Evolutionary conservation across 2,888 invertebrate species (phyloP), one percentile per base, ranked within the genome.

Genomic region (Drosophila austrosaltans): DNA sequence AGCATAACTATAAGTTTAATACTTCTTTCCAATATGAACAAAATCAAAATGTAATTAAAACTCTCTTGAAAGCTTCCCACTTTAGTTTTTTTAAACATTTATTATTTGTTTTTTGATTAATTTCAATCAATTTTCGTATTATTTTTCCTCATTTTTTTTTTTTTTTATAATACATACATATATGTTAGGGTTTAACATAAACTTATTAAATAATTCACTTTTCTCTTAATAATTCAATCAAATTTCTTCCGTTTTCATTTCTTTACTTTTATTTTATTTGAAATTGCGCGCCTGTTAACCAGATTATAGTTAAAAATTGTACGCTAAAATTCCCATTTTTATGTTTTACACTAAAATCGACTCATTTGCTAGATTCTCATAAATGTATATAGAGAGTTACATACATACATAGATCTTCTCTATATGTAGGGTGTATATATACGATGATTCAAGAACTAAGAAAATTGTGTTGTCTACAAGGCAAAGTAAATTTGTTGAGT

Each of bases 341-440:
- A 54, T 58, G 72, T 78, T 73, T 77, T 87, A 85, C 69, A 76
- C 86, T 84, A 82, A 84, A 88, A 88, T 87, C 84, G 80, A 85
- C 80, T 76, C 79, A 48, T 72, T 80, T 82, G 83, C 81, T 84
- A 84, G 69, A 62, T 76, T 82, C 83, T 57, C 57, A 59, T 53
- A 16, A 66, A 58, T 40, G 64, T 59, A 71, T 74, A 57, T 66
- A 76, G 44, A 30, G 66, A 7, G 10, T 7, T 36, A 16, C 66
- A 58, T 40, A 16, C 66, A 58, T 40, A 65, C 57, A 36, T 68
- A 7, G 8, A 12, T 20, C 20, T 28, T 28, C 28, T 30, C 3
- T 48, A 60, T 40, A 59, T 42, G 6, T 32, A 48, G 1, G 10
- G 10, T 16, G 60, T 44, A 48, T 61, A 30, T 30, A 30, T 30